A percentile compares a stretch with the other conserved stretches of the same genome.
phyloP scores from a whole-genome alignment of 2,888 invertebrate species.

The Andrena dorsata region DNA sequence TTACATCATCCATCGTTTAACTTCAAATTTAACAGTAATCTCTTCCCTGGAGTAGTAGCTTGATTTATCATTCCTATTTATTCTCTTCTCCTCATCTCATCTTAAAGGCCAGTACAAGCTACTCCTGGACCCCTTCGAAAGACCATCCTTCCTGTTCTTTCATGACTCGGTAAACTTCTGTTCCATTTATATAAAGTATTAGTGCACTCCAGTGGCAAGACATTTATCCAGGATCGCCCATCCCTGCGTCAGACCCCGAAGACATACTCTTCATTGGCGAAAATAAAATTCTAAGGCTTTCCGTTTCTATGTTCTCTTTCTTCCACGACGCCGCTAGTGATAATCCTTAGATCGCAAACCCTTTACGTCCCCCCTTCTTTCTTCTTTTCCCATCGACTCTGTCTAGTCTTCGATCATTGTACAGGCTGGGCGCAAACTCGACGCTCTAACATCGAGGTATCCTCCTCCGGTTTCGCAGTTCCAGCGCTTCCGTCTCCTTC shows the following conservation, averaged over 20 bases:
- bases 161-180: not conserved
- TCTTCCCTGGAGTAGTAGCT: not conserved
- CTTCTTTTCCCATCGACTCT: constrained; percentile 11
- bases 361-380: not conserved
- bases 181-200: too few species aligned
- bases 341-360: constrained; percentile 31
- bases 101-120: not conserved
- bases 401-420: constrained; percentile 20
- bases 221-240: constrained; percentile 34
- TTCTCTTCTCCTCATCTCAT: not conserved
- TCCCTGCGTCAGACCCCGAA: constrained; percentile 23
- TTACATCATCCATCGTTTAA: not conserved
- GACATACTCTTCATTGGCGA: constrained; percentile 3
- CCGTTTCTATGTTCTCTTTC: constrained; percentile 34
- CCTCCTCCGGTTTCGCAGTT: not conserved
- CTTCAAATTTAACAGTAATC: not conserved
- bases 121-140: not conserved
- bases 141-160: not conserved
- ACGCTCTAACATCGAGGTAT: not conserved
- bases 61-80: not conserved
- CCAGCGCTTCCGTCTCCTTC: not conserved
- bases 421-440: constrained; percentile 49
- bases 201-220: too few species aligned
- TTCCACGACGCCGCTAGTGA: constrained; percentile 33
- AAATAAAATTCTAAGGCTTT: constrained; percentile 38